Evolutionary conservation across 2,113 vertebrate species (phyloP), one percentile per base, ranked within the genome.

Genomic region (Henicopernis longicauda): DNA sequence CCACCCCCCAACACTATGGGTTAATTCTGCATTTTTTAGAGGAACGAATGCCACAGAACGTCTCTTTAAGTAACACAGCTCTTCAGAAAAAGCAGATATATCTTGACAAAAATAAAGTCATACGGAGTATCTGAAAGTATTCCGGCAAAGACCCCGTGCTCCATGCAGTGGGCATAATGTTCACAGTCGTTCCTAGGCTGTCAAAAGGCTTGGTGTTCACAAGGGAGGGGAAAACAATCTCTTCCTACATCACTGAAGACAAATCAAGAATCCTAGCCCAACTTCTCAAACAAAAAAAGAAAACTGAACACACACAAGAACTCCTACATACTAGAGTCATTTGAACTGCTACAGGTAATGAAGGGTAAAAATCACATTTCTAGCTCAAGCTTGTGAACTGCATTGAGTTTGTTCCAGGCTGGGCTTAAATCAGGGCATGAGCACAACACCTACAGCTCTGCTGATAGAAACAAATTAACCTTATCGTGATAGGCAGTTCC

Each of bases 101-200:
- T 21, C 57, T 49, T 77, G 22, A 70, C 55, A 77, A 77, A 47
- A 83, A 47, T 6, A 2, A 49, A 45, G n/a, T 31, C 16, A 15
- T 6, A 44, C 0, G 52, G 7, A 62, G 15, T 34, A 71, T 29
- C 21, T 27, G 11, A 18, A 62, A 45, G 38, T 15, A 15, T 54
- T 62, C 22, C 1, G 2, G 47, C 63, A 19, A 29, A 34, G 32
- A 34, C 21, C 9, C 44, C 32, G 2, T 7, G 66, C 69, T 59
- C 21, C 78, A 32, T 1, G 3, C 49, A 14, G 47, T 7, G 7
- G 8, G 40, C 1, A 1, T 26, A n/a, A 31, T 5, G 3, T 27
- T 70, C 42, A 62, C 2, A 0, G 44, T 18, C 29, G 27, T 20
- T 34, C 79, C 42, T 26, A 42, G 19, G 8, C 16, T 54, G 29